phyloP scores from a whole-genome alignment of 2,888 invertebrate genomes.

The Apamea monoglypha region DNA sequence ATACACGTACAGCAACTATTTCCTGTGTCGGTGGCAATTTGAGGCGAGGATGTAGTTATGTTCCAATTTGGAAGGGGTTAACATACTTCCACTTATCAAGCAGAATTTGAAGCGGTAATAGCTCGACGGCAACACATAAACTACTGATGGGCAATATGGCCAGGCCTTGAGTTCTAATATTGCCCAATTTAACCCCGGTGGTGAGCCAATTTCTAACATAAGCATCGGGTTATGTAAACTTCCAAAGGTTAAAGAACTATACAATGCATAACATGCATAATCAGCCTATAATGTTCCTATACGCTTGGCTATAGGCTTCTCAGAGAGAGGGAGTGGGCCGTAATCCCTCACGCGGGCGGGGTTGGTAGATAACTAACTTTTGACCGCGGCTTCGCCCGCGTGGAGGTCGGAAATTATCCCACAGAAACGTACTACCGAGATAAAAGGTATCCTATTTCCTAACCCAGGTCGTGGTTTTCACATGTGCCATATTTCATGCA shows the following conservation, averaged over 20 bases:
- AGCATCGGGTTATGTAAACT: neutral
- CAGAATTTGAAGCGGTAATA: slow-evolving; percentile 45
- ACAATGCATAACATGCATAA: neutral
- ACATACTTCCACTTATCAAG: slow-evolving; percentile 54
- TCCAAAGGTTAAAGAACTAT: neutral
- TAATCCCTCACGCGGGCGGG: too few relatives aligned
- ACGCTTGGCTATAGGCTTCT: too few relatives aligned
- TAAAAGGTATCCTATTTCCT: neutral
- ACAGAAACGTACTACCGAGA: neutral
- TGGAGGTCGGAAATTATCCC: neutral
- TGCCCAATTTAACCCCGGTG: slow-evolving; percentile 20
- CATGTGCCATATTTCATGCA: neutral
- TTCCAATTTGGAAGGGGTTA: slow-evolving; percentile 53
- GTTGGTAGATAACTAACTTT: too few relatives aligned
- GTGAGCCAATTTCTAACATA: slow-evolving; percentile 17
- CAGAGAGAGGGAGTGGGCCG: too few relatives aligned
- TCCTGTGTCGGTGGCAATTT: slow-evolving; percentile 36
- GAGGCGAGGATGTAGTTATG: slow-evolving; percentile 44
- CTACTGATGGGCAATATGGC: slow-evolving; percentile 23
- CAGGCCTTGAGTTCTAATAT: slow-evolving; percentile 23
- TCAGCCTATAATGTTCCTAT: too few relatives aligned
- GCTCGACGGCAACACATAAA: slow-evolving; percentile 25
- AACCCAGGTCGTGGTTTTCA: neutral
- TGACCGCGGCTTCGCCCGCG: too few relatives aligned
- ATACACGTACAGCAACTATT: slow-evolving; percentile 20